phyloP scores from a whole-genome alignment of 2,113 vertebrate genomes.

The human region DNA sequence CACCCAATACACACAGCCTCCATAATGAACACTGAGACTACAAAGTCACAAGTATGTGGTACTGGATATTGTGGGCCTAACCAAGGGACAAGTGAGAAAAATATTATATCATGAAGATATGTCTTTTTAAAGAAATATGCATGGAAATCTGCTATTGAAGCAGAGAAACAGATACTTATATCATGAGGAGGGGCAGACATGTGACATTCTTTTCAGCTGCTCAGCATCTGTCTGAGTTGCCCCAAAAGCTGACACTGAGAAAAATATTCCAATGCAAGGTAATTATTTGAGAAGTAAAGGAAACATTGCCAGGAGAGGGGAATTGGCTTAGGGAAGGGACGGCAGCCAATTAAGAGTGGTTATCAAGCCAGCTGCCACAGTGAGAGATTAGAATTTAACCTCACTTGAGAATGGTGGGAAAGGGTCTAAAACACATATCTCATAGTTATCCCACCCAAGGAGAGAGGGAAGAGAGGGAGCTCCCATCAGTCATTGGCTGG shows the following conservation, averaged over 20 bases:
- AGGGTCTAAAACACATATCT: not conserved
- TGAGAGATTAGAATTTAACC: not conserved
- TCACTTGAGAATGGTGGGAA: not conserved
- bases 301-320: not conserved
- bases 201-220: not conserved
- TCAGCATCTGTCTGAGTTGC: not conserved
- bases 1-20: not conserved
- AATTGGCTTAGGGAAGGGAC: not conserved
- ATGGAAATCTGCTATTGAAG: not conserved
- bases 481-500: not conserved
- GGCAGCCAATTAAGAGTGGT: not conserved
- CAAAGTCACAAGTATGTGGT: not conserved
- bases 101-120: not conserved
- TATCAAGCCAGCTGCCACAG: not conserved
- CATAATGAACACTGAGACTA: not conserved
- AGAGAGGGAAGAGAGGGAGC: not conserved
- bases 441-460: not conserved
- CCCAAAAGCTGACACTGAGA: not conserved
- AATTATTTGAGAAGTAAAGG: not conserved
- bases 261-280: conserved; percentile 16
- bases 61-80: not conserved
- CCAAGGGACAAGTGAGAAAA: not conserved
- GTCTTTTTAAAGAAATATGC: not conserved
- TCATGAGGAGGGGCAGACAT: not conserved
- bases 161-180: not conserved